These are phyloP conservation scores for Poeciliopsis turneri DNA, from an alignment of 2,797 vertebrate genomes.

Conservation along the genomic window DNA sequence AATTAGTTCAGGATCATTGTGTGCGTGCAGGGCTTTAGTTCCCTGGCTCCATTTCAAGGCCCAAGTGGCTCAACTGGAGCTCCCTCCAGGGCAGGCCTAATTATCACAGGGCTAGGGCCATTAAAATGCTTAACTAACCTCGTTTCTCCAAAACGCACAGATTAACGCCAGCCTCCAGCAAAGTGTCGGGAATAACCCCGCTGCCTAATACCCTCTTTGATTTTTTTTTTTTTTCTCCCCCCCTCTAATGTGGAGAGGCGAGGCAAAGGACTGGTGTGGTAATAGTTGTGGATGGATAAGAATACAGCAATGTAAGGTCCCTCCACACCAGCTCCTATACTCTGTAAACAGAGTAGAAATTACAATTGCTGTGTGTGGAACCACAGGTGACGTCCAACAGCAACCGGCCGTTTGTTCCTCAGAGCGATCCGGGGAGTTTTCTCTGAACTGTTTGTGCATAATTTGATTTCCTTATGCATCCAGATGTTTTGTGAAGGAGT, in stretches of 20 bases:
- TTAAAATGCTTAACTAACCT: constrained; percentile 99
- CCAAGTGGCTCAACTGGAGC: constrained; percentile 93
- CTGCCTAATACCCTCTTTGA: constrained; percentile 96
- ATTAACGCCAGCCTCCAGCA: constrained; percentile 96
- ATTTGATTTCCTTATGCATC: not conserved
- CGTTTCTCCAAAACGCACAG: constrained; percentile 95
- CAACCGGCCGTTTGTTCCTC: constrained; percentile 3
- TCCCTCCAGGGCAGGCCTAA: constrained; percentile 99
- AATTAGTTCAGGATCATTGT: constrained; percentile 99
- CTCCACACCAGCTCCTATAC: constrained; percentile 28
- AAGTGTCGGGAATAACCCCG: constrained; percentile 90
- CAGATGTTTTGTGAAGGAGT: not conserved
- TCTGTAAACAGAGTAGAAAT: constrained; percentile 22
- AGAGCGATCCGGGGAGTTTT: constrained; percentile 2
- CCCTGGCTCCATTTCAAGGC: constrained; percentile 97
- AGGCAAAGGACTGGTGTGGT: constrained; percentile 66
- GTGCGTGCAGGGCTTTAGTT: constrained; percentile 91
- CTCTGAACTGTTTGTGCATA: not conserved
- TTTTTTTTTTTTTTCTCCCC: constrained; percentile 69
- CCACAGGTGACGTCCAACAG: constrained; percentile 23
- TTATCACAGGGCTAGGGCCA: constrained; percentile 99
- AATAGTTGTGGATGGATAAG: constrained; percentile 61
- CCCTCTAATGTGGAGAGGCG: constrained; percentile 67
- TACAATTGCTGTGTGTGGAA: constrained; percentile 9
- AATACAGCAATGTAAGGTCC: constrained; percentile 52